These are phyloP conservation scores for Philypnodon macrostomus DNA, from an alignment of 2,797 vertebrate species.

Conservation along the genomic window DNA sequence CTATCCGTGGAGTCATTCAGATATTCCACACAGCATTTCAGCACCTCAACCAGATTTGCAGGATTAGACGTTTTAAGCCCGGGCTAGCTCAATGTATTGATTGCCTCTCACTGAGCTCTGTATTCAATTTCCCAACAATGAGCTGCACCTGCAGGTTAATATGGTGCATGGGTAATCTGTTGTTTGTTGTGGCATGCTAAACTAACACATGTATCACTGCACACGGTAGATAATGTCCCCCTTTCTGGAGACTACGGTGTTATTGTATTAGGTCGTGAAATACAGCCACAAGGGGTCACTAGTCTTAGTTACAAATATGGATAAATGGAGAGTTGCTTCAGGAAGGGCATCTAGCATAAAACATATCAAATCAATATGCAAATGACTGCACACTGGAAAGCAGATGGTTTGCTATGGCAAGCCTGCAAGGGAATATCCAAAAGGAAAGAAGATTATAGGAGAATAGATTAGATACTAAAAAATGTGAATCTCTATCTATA, in stretches of 20 bases:
- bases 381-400: no score
- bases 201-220: conserved; percentile 22
- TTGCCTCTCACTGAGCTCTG: conserved; percentile 68
- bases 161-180: conserved; percentile 76
- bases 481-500: no score
- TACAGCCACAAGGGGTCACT: no score
- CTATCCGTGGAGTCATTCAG: conserved; percentile 59
- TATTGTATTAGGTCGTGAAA: no score
- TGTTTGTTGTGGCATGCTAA: conserved; percentile 47
- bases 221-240: conserved; percentile 7
- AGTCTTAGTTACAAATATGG: no score
- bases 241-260: conserved; percentile 15
- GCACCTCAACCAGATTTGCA: conserved; percentile 75
- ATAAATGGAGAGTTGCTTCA: no score
- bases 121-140: conserved; percentile 79
- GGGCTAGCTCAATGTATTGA: conserved; percentile 74
- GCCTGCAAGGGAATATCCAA: no score
- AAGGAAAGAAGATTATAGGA: no score
- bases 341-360: no score
- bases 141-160: conserved; percentile 74
- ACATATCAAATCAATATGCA: no score
- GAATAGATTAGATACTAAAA: no score
- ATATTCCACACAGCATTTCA: conserved; percentile 76
- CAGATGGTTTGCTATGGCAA: no score
- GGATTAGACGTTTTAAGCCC: conserved; percentile 75